phyloP scores from a whole-genome alignment of 2,888 invertebrate genomes.

The Shargacucullia verbasci region DNA sequence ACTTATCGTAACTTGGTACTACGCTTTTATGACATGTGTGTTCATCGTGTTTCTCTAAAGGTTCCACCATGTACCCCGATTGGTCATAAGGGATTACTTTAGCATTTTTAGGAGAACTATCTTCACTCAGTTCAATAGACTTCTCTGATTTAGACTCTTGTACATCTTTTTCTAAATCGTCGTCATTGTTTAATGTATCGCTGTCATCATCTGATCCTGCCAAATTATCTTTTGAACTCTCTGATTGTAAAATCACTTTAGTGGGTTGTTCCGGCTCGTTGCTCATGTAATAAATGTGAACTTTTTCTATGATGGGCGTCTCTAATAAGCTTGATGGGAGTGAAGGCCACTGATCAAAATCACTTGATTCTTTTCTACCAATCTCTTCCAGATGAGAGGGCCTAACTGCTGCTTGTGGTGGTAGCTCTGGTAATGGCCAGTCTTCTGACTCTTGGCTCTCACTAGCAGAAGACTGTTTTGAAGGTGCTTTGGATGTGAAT shows the following conservation, averaged over 20 bases:
- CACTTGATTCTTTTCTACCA: constrained; percentile 88
- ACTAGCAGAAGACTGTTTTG: constrained; percentile 84
- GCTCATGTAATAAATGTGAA: constrained; percentile 94
- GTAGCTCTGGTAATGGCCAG: constrained; percentile 93
- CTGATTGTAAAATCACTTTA: constrained; percentile 91
- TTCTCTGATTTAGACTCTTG: constrained; percentile 85
- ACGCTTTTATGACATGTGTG: constrained; percentile 78
- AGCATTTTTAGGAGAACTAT: constrained; percentile 73
- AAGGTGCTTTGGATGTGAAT: constrained; percentile 75
- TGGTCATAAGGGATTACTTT: constrained; percentile 85
- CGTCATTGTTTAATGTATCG: constrained; percentile 91
- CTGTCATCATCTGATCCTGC: constrained; percentile 92
- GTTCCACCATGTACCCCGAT: constrained; percentile 87
- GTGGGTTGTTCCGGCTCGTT: constrained; percentile 94
- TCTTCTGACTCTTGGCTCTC: constrained; percentile 93
- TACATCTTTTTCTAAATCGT: constrained; percentile 88
- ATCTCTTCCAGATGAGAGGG: constrained; percentile 64
- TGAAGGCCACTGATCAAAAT: constrained; percentile 95
- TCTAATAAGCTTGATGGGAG: constrained; percentile 93
- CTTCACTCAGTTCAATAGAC: constrained; percentile 72
- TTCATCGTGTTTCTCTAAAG: constrained; percentile 80
- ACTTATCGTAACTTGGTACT: constrained; percentile 84
- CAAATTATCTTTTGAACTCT: constrained; percentile 91
- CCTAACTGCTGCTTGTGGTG: constrained; percentile 86
- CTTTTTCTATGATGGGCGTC: constrained; percentile 92